phyloP scores from a whole-genome alignment of 2,113 vertebrate genomes.

The Cnemophilus loriae region DNA sequence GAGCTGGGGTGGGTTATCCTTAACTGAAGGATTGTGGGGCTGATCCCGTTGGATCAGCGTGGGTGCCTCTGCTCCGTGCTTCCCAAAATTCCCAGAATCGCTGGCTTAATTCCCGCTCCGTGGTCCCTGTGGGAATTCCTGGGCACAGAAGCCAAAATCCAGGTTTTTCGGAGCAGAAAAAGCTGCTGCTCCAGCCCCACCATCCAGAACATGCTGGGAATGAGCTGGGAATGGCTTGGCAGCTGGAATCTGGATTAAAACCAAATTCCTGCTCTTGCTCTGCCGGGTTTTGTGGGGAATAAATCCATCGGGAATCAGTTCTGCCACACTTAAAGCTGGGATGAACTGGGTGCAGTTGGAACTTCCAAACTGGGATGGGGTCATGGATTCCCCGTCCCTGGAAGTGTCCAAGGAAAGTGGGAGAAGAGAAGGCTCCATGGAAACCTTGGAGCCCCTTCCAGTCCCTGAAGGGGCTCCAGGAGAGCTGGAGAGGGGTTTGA shows the following conservation, averaged over 20 bases:
- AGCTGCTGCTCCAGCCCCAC: not conserved
- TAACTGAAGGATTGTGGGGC: fast-evolving
- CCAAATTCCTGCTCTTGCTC: not conserved
- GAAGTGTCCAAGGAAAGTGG: not conserved
- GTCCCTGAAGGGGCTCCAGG: not conserved
- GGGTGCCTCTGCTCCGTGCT: not conserved
- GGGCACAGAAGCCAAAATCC: not conserved
- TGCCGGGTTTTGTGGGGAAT: not conserved
- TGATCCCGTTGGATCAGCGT: fast-evolving
- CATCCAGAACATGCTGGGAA: too few species aligned
- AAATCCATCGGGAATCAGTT: not conserved
- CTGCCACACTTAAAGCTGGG: fast-evolving
- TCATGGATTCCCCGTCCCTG: not conserved
- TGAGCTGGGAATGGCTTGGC: not conserved
- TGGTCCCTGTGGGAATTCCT: not conserved
- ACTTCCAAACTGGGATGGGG: not conserved
- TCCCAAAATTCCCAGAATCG: not conserved
- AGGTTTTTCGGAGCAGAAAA: not conserved
- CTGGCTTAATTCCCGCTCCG: not conserved
- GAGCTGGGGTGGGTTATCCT: not conserved
- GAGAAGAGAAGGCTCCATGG: not conserved
- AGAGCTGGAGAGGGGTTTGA: not conserved
- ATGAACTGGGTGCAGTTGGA: fast-evolving
- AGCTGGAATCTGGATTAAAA: not conserved
- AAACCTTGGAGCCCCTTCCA: not conserved